A percentile compares a stretch with the other conserved stretches of the same genome.
Conservation (phyloP, 2,888 invertebrate species). For the Tachina lurida region DNA sequence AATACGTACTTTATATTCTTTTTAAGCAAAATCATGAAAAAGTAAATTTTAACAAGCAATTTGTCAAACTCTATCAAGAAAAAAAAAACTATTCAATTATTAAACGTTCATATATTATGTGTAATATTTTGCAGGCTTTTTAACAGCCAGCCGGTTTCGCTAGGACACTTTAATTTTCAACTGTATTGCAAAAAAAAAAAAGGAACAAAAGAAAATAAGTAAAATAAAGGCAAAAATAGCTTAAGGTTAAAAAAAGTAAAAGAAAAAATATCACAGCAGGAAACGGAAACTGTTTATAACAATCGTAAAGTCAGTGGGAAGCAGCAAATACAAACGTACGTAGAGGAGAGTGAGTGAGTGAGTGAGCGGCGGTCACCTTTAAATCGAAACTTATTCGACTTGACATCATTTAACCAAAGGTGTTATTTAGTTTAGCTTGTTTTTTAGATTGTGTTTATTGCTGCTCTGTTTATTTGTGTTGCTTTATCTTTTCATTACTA, state of each 20-base stretch:
- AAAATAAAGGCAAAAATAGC: constrained; percentile 4
- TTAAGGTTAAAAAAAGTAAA: neutral
- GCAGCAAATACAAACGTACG: constrained; percentile 5
- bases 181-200: neutral
- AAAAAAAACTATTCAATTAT: too few species aligned
- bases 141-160: neutral
- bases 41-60: too few species aligned
- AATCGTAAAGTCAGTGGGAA: constrained; percentile 37
- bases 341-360: neutral
- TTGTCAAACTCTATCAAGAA: too few species aligned
- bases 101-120: too few species aligned
- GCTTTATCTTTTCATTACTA: neutral
- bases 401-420: constrained; percentile 5
- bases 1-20: too few species aligned
- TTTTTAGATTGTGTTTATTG: neutral
- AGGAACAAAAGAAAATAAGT: constrained; percentile 6
- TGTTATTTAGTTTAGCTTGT: constrained; percentile 23
- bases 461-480: neutral
- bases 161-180: neutral
- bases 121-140: too few species aligned
- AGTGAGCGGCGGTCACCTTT: neutral
- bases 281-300: constrained; percentile 62
- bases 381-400: constrained; percentile 24
- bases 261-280: constrained; percentile 54
- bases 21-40: too few species aligned